Evolutionary conservation across 2,888 invertebrate species (phyloP).

Genomic region (Drosophila leonis): DNA sequence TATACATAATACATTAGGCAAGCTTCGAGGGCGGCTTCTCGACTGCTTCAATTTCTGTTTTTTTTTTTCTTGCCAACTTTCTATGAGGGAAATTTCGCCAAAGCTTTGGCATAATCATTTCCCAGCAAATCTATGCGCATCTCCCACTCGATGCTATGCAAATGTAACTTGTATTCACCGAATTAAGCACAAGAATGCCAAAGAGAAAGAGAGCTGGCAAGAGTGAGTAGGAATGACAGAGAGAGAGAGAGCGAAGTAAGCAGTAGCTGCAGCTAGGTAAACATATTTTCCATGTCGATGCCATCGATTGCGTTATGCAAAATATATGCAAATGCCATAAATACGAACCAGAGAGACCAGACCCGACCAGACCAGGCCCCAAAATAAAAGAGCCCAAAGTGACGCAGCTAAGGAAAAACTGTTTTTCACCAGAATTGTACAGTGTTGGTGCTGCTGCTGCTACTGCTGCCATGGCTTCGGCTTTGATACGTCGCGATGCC

Average conservation of each 20-base stretch:
- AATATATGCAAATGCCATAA: constrained; percentile 84
- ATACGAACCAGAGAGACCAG: constrained; percentile 57
- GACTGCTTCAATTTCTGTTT: constrained; percentile 47
- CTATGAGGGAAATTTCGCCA: constrained; percentile 67
- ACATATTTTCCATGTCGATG: constrained; percentile 85
- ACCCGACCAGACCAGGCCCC: constrained; percentile 25
- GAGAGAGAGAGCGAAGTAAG: constrained; percentile 17
- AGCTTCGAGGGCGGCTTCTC: constrained; percentile 63
- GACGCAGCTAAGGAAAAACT: constrained; percentile 60
- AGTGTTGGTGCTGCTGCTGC: constrained; percentile 34
- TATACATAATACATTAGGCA: constrained; percentile 70
- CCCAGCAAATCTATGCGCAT: constrained; percentile 81
- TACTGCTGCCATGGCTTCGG: constrained; percentile 22
- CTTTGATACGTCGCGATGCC: constrained; percentile 72
- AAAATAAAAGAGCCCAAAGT: constrained; percentile 40
- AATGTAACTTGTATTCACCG: constrained; percentile 63
- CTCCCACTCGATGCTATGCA: constrained; percentile 75
- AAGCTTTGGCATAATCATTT: constrained; percentile 71
- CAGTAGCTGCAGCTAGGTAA: constrained; percentile 63
- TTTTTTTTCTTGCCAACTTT: constrained; percentile 62
- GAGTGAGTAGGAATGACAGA: constrained; percentile 10
- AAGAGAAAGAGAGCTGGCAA: constrained; percentile 17
- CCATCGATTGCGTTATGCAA: constrained; percentile 85
- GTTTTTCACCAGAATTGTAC: constrained; percentile 63
- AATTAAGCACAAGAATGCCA: constrained; percentile 65